phyloP scores from a whole-genome alignment of 2,113 vertebrate species.

The Vicugna pacos region DNA sequence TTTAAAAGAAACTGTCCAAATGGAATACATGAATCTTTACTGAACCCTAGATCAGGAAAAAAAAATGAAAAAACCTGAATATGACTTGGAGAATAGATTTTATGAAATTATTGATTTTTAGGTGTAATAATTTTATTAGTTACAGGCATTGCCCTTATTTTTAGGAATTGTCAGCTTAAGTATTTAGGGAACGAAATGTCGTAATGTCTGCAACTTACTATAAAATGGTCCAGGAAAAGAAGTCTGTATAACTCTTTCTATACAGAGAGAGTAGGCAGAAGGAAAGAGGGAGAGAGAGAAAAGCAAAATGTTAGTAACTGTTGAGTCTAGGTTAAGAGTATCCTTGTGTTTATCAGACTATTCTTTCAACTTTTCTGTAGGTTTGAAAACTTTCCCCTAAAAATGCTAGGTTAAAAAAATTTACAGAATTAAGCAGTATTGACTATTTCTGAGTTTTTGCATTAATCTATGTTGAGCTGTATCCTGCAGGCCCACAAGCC shows the following conservation, averaged over 20 bases:
- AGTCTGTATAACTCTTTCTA: background rate
- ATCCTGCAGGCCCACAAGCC: background rate
- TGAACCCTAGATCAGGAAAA: background rate
- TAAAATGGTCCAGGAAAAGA: background rate
- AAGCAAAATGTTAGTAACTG: background rate
- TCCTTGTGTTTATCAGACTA: background rate
- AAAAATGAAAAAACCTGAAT: background rate
- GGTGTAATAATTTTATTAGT: slow-evolving; percentile 9
- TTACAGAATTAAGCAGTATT: background rate
- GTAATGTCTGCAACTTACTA: background rate
- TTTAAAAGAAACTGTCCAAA: background rate
- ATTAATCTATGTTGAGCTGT: background rate
- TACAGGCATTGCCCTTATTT: background rate
- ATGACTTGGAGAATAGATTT: background rate
- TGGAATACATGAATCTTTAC: background rate
- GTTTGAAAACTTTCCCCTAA: slow-evolving; percentile 19
- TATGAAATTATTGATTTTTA: slow-evolving; percentile 38
- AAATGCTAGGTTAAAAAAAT: background rate
- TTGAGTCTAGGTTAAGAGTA: slow-evolving; percentile 16
- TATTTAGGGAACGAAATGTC: background rate
- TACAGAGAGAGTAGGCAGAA: background rate
- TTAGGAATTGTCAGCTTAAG: background rate
- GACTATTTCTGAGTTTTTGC: background rate
- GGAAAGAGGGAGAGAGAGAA: background rate
- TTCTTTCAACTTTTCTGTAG: slow-evolving; percentile 29